These are phyloP conservation scores for Prunella himalayana DNA, from an alignment of 2,113 vertebrate species.

Conservation along the genomic window DNA sequence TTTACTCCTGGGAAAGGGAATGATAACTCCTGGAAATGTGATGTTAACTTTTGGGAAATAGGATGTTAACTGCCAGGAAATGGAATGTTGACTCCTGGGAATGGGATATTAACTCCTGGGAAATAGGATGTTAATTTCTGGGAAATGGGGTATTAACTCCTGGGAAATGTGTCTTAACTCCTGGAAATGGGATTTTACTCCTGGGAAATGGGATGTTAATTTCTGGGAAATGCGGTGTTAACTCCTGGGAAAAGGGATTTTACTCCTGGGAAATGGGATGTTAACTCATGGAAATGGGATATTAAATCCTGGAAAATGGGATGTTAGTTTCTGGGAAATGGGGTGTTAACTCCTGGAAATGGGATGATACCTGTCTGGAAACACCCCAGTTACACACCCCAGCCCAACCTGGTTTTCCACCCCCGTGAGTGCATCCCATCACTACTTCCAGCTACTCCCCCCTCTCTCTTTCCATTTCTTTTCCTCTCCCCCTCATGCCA, in stretches of 20 bases:
- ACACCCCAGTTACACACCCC: rapidly evolving
- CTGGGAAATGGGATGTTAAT: background rate
- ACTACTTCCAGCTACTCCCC: no score
- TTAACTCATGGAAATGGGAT: background rate
- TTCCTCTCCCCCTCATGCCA: background rate
- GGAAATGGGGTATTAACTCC: background rate
- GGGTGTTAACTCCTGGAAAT: background rate
- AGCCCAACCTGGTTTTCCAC: rapidly evolving
- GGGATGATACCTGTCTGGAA: background rate
- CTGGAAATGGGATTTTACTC: background rate
- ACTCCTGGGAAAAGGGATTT: background rate
- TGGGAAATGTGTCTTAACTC: background rate
- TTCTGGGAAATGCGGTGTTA: rapidly evolving
- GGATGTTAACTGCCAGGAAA: background rate
- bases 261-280: background rate
- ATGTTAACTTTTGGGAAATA: background rate
- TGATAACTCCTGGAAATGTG: rapidly evolving
- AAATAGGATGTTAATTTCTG: background rate
- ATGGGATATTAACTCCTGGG: background rate
- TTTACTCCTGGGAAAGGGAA: background rate
- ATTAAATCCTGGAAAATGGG: background rate
- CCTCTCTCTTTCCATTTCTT: background rate
- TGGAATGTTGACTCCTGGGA: background rate
- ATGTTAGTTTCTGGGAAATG: background rate
- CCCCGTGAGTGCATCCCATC: rapidly evolving